Evolutionary conservation across 2,113 vertebrate species (phyloP).

Genomic region (Turnix velox): DNA sequence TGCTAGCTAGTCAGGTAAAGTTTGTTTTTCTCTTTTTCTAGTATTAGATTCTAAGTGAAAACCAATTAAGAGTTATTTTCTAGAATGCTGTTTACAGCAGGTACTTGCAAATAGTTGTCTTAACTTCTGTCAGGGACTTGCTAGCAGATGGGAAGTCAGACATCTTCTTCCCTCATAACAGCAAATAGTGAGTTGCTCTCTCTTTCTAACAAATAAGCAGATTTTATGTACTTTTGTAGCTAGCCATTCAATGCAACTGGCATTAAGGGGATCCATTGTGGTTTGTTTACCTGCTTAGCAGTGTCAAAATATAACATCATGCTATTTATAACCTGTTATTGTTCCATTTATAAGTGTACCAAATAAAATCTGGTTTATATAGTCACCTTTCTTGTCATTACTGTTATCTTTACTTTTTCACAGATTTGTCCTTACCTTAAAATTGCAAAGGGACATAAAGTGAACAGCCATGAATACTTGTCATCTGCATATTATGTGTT

Average conservation of each 20-base stretch:
- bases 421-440: background rate
- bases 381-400: background rate
- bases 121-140: background rate
- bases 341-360: background rate
- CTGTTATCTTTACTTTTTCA: background rate
- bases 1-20: constrained; percentile 45
- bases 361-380: background rate
- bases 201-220: background rate
- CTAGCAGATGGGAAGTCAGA: background rate
- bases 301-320: background rate
- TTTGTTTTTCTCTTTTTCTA: background rate
- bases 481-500: background rate
- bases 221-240: background rate
- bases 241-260: background rate
- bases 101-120: background rate
- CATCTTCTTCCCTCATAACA: background rate
- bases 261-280: background rate
- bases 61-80: background rate
- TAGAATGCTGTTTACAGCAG: background rate
- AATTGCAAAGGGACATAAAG: background rate
- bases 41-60: background rate
- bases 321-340: background rate
- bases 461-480: background rate
- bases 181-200: background rate
- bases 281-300: background rate